phyloP scores from a whole-genome alignment of 1,140 invertebrate genomes.

The Lucilia cuprina region DNA sequence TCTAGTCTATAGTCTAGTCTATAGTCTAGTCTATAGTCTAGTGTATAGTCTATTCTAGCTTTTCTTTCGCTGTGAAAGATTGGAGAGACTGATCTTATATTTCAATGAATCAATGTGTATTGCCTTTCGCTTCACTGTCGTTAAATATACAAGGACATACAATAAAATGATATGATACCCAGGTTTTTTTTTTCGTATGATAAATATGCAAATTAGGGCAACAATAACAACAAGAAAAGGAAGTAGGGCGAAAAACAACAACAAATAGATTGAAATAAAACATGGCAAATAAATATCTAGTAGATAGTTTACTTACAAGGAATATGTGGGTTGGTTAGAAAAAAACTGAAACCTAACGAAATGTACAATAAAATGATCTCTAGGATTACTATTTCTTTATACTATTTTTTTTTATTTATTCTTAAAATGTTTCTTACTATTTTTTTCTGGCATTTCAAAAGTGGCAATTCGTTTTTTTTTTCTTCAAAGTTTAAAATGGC shows the following conservation, averaged over 20 bases:
- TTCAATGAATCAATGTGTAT: not conserved
- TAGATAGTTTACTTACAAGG: not conserved
- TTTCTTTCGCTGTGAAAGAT: too few species aligned
- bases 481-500: constrained; percentile 1
- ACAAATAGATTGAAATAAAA: not conserved
- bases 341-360: not conserved
- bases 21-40: too few species aligned
- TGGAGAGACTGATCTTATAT: too few species aligned
- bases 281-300: not conserved
- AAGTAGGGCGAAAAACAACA: not conserved
- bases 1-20: too few species aligned
- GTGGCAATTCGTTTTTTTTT: not conserved
- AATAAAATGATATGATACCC: not conserved
- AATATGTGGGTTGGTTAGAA: not conserved
- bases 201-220: constrained; percentile 5
- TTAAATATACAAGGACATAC: not conserved
- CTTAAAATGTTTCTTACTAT: not conserved
- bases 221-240: not conserved
- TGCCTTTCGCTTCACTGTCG: not conserved
- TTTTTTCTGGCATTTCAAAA: not conserved
- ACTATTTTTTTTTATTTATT: not conserved
- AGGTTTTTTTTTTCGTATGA: not conserved
- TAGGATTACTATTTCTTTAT: not conserved
- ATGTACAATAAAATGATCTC: not conserved
- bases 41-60: too few species aligned